phyloP scores from a whole-genome alignment of 2,888 invertebrate genomes.

The Phengaris alcon region DNA sequence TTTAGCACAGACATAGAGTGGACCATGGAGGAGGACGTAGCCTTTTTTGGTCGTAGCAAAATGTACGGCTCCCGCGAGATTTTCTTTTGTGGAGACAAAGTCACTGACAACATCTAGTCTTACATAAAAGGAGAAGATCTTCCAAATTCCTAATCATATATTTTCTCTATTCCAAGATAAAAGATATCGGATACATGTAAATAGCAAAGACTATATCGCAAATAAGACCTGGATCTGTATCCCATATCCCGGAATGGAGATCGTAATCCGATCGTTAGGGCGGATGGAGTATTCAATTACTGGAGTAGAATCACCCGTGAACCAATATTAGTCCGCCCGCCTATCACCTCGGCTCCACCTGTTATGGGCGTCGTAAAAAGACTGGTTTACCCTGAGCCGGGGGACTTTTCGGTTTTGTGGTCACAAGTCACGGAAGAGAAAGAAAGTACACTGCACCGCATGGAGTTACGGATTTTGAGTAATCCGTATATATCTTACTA shows the following conservation, averaged over 20 bases:
- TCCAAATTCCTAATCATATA: no score
- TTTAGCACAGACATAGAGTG: no score
- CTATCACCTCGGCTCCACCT: constrained; percentile 40
- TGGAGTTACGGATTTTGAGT: no score
- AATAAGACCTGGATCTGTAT: constrained; percentile 23
- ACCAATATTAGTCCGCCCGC: constrained; percentile 40
- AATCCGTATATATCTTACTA: no score
- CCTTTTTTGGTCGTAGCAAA: no score
- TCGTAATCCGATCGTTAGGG: constrained; percentile 27
- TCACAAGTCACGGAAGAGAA: constrained; percentile 24
- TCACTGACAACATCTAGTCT: no score
- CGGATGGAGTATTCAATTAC: constrained; percentile 46
- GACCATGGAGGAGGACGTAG: no score
- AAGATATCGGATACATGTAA: background rate
- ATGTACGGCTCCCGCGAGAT: no score
- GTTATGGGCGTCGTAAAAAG: constrained; percentile 48
- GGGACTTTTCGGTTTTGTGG: constrained; percentile 32
- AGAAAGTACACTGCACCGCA: background rate
- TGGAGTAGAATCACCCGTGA: constrained; percentile 34
- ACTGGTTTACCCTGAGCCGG: constrained; percentile 47
- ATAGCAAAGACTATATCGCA: constrained; percentile 5
- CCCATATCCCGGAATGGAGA: constrained; percentile 25
- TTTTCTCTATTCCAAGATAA: background rate
- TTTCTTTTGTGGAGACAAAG: no score
- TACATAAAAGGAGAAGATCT: no score